Conservation (phyloP, 2,113 vertebrate species). For the Brachirus orientalis region DNA sequence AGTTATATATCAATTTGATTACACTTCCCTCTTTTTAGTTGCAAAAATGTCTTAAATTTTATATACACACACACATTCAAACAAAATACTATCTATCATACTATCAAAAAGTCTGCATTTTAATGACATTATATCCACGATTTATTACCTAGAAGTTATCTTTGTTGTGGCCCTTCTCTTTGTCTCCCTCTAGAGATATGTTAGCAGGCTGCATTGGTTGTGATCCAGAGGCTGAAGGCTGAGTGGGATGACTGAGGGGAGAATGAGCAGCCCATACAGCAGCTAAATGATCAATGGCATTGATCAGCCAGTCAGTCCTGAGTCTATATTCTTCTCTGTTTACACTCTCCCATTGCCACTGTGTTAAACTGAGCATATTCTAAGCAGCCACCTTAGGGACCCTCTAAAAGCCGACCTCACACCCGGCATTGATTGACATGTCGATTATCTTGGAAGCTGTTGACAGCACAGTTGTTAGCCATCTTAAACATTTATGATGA, state of each 20-base stretch:
- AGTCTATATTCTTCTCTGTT: conserved; percentile 81
- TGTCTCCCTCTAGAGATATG: conserved; percentile 83
- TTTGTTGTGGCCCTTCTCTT: conserved; percentile 55
- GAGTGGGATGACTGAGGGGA: conserved; percentile 47
- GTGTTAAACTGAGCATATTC: conserved; percentile 82
- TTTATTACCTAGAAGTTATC: neutral
- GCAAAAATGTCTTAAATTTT: too few relatives aligned
- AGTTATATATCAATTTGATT: neutral
- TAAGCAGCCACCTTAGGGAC: conserved; percentile 77
- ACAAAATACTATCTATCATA: neutral
- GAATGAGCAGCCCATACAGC: conserved; percentile 57
- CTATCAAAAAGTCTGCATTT: neutral
- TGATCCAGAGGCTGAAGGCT: conserved; percentile 59
- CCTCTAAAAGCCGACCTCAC: conserved; percentile 77
- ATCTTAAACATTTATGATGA: conserved; percentile 76
- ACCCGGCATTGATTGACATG: conserved; percentile 81
- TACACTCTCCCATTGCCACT: conserved; percentile 73
- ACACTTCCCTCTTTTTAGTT: neutral
- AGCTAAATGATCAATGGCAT: conserved; percentile 81
- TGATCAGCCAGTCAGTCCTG: conserved; percentile 79
- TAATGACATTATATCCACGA: conserved; percentile 2
- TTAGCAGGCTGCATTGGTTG: conserved; percentile 61
- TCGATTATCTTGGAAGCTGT: conserved; percentile 79
- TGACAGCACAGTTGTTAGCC: conserved; percentile 76
- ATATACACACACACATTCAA: too few relatives aligned